A percentile compares a stretch with the other conserved stretches of the same genome.
Evolutionary conservation across 2,113 vertebrate genomes (phyloP).

Genomic region (Oreamnos americanus): DNA sequence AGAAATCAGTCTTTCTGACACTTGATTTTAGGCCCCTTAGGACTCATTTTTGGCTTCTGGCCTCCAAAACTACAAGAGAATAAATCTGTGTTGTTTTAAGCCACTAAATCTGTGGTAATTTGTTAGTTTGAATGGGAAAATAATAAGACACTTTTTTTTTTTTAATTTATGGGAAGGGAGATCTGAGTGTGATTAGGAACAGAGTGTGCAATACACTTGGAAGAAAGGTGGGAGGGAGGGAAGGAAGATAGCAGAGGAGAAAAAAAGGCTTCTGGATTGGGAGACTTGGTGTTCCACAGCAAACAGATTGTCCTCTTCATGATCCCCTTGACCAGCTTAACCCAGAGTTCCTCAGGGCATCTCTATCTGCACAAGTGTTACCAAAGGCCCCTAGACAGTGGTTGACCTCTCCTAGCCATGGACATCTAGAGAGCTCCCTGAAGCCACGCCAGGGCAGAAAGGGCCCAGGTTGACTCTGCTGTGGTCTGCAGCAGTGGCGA

Average conservation of each 20-base stretch:
- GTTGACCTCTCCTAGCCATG: not conserved
- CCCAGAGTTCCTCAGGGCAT: not conserved
- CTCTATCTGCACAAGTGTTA: not conserved
- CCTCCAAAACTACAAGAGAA: not conserved
- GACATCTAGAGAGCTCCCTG: not conserved
- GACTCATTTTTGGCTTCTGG: not conserved
- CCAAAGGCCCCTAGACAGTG: not conserved
- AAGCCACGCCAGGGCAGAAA: not conserved
- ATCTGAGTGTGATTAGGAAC: not conserved
- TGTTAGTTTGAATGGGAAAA: not conserved
- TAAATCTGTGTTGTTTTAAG: not conserved
- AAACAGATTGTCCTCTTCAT: not conserved
- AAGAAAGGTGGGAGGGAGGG: not conserved
- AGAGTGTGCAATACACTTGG: not conserved
- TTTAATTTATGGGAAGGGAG: not conserved
- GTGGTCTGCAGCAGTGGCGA: not conserved
- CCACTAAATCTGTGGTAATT: not conserved
- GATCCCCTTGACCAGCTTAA: not conserved
- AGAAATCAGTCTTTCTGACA: not conserved
- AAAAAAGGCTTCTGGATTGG: not conserved
- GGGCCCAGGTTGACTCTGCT: not conserved
- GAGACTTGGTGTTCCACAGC: not conserved
- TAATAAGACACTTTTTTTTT: not conserved
- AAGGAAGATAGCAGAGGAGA: not conserved
- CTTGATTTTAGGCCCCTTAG: not conserved